These are phyloP conservation scores for Coccyzus lansbergi DNA, from an alignment of 2,797 vertebrate genomes.

Conservation along the genomic window DNA sequence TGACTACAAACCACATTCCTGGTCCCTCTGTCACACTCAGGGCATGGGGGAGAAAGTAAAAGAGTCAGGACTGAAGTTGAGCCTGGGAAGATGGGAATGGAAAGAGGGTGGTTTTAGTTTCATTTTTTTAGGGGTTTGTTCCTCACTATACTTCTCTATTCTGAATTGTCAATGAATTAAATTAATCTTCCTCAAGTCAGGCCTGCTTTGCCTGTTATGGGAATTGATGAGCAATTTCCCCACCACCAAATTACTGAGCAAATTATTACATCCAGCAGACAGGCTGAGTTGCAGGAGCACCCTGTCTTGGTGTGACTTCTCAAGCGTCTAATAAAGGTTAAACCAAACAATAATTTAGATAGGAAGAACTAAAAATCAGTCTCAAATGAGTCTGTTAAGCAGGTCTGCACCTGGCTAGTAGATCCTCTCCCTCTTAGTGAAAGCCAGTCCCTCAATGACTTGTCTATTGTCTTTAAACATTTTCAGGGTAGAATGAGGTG, in stretches of 20 bases:
- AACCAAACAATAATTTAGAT: neutral
- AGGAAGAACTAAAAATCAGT: neutral
- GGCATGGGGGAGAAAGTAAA: neutral
- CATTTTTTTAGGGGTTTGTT: neutral
- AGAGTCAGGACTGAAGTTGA: neutral
- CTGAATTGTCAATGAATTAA: neutral
- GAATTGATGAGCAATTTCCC: neutral
- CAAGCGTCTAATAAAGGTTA: neutral
- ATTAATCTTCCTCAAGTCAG: neutral
- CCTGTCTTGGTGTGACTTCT: neutral
- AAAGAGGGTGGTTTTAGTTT: neutral
- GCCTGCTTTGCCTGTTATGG: neutral
- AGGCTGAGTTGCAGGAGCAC: neutral
- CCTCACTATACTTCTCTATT: neutral
- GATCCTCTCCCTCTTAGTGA: neutral
- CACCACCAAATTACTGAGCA: neutral
- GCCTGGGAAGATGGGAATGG: neutral
- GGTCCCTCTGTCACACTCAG: fast-evolving
- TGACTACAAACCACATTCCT: neutral
- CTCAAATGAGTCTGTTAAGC: neutral
- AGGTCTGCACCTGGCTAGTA: neutral
- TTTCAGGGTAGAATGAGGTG: neutral
- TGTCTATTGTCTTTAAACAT: neutral
- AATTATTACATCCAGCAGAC: neutral
- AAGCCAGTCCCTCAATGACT: neutral